Conservation (phyloP, 2,113 vertebrate genomes). For the Chamaea fasciata region DNA sequence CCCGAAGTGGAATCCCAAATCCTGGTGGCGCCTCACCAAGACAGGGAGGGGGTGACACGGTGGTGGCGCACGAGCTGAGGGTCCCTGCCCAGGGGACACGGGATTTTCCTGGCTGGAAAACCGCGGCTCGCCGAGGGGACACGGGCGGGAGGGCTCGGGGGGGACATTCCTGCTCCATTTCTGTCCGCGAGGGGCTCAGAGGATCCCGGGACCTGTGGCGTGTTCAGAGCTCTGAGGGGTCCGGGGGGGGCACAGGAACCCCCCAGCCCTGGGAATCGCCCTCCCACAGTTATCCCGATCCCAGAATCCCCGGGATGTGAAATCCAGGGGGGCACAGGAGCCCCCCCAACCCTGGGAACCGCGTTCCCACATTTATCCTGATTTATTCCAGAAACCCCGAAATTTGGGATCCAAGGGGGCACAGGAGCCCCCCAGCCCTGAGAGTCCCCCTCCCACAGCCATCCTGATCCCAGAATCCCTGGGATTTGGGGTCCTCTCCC, state of each 20-base stretch:
- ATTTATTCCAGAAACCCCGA: too few relatives aligned
- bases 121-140: fast-evolving
- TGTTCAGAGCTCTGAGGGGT: neutral
- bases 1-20: neutral
- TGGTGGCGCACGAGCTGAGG: fast-evolving
- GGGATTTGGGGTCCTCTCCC: neutral
- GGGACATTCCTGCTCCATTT: neutral
- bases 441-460: neutral
- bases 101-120: neutral
- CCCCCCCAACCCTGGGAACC: fast-evolving
- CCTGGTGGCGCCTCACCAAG: neutral
- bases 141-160: fast-evolving
- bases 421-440: neutral
- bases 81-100: fast-evolving
- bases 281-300: neutral
- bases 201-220: neutral
- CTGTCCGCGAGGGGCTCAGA: neutral
- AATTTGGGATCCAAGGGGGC: fast-evolving
- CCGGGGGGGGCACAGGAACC: fast-evolving
- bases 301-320: too few relatives aligned
- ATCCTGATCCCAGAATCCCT: fast-evolving
- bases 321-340: neutral
- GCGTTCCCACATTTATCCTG: too few relatives aligned
- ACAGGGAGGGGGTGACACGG: fast-evolving
- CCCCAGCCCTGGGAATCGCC: fast-evolving